A percentile compares a stretch with the other conserved stretches of the same genome.
Conservation (phyloP, 2,797 vertebrate species). For the Paratrypauchen microcephalus region DNA sequence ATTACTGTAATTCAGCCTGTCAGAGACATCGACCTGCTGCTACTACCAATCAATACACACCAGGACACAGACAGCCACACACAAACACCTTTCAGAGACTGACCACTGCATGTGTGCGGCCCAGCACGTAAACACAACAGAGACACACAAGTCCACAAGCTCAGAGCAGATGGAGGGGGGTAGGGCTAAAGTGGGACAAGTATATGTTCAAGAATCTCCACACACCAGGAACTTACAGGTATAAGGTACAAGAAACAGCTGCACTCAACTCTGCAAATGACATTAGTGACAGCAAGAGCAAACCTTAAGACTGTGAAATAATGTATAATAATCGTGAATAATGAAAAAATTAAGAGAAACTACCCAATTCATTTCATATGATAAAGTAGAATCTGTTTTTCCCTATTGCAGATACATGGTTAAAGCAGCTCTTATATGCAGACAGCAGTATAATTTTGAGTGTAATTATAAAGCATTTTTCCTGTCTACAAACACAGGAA, state of each 20-base stretch:
- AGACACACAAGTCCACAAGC: constrained; percentile 46
- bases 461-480: no score
- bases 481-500: no score
- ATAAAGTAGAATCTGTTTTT: no score
- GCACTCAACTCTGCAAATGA: constrained; percentile 59
- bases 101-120: constrained; percentile 32
- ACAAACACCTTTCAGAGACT: constrained; percentile 49
- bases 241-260: constrained; percentile 54
- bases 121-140: neutral
- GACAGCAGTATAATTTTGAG: no score
- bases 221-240: constrained; percentile 33
- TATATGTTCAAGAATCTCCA: neutral
- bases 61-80: constrained; percentile 80
- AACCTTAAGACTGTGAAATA: neutral
- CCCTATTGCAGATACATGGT: no score
- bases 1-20: constrained; percentile 99
- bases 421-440: no score
- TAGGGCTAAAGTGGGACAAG: constrained; percentile 22
- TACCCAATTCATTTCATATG: no score
- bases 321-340: no score
- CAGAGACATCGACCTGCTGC: constrained; percentile 94
- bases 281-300: neutral
- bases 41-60: constrained; percentile 93
- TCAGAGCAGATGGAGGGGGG: constrained; percentile 1
- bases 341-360: no score